phyloP scores from a whole-genome alignment of 2,888 invertebrate genomes.

The Pseudeuparius sepicola region DNA sequence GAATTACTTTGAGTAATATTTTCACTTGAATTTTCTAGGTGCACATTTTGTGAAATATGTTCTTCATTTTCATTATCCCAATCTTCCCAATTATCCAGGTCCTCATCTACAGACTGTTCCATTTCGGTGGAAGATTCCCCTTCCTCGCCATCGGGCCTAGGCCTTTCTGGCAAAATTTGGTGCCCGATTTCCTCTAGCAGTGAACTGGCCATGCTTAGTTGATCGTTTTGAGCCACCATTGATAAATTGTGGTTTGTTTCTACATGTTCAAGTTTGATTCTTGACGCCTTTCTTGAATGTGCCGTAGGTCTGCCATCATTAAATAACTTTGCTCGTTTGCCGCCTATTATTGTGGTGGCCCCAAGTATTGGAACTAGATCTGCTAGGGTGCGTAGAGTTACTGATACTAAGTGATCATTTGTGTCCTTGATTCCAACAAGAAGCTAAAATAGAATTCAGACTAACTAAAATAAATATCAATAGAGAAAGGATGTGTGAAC shows the following conservation, averaged over 20 bases:
- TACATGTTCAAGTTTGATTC: background rate
- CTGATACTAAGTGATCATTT: constrained; percentile 71
- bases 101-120: constrained; percentile 39
- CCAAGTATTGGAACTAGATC: constrained; percentile 79
- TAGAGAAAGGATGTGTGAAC: no score
- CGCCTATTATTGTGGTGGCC: constrained; percentile 76
- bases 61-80: constrained; percentile 50
- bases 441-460: constrained; percentile 44
- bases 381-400: constrained; percentile 71
- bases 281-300: constrained; percentile 15
- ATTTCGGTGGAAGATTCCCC: constrained; percentile 45
- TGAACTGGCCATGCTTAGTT: constrained; percentile 16
- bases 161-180: constrained; percentile 54
- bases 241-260: background rate
- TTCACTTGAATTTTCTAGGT: background rate
- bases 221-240: constrained; percentile 10
- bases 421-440: constrained; percentile 80
- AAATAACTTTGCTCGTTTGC: constrained; percentile 69
- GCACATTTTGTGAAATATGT: background rate
- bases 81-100: constrained; percentile 72
- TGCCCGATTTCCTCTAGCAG: constrained; percentile 8
- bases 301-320: constrained; percentile 70
- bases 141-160: constrained; percentile 78
- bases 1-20: background rate
- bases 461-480: constrained; percentile 10